Evolutionary conservation across 1,140 invertebrate species (phyloP), one percentile per base, ranked within the genome.

Genomic region (Cheumatopsyche charites): DNA sequence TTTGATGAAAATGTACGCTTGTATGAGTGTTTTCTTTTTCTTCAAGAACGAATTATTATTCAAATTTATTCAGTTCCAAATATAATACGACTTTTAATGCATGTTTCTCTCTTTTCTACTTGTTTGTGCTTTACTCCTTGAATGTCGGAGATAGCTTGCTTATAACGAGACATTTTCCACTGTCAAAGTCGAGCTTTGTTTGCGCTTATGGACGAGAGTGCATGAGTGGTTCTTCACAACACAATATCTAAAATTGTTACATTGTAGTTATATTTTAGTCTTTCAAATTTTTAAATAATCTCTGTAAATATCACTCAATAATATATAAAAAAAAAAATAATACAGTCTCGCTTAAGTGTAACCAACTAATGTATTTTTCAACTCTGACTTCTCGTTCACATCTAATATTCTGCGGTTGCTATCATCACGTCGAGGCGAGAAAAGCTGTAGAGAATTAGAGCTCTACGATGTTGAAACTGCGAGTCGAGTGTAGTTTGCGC

Each of bases 391-490:
- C 13, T 42, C 62, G 26, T 36, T 65, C 29, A 42, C 42, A 65
- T 65, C 36, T 65, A 65, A 65, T 65, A 65, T 65, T 65, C 62
- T 29, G 41, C 41, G 26, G 62, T 65, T 36, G 26, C 62, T 45
- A 17, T 45, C 62, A 21, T 45, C 7, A 15, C 21, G 26, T 29
- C 62, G n/a, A 4, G 29, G 21, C 36, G 62, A 45, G 55, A 61
- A 26, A 29, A 29, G 23, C 13, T 62, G 29, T 1, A 65, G 62
- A 65, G 62, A 65, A 45, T 43, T 65, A 65, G 62, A 65, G 29
- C 29, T 36, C 3, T 65, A 43, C 62, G 62, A 15, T 26, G 29
- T 21, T 42, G 29, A 52, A 19, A 17, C 15, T 52, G 15, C 47
- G 47, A 52, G 43, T 36, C 15, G 29, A 41, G 29, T 45, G 62